A percentile compares a stretch with the other conserved stretches of the same genome.
Evolutionary conservation across 2,113 vertebrate genomes (phyloP).

Genomic region (Pyrgilauda ruficollis): DNA sequence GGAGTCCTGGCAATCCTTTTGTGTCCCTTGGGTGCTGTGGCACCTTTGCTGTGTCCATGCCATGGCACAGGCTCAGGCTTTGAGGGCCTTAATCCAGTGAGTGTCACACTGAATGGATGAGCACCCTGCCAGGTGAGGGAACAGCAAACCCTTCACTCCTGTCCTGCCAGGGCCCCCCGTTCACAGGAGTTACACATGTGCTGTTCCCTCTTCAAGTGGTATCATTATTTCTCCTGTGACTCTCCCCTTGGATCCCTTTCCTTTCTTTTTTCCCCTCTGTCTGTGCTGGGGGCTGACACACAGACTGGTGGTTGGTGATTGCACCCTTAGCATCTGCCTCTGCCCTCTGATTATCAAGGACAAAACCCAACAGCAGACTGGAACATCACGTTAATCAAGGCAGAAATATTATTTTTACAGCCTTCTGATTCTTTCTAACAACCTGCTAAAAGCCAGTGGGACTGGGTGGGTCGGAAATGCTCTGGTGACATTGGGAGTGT

Average conservation of each 20-base stretch:
- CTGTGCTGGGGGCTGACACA: not conserved
- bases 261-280: not conserved
- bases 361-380: not conserved
- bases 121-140: not conserved
- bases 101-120: not conserved
- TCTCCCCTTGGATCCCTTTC: not conserved
- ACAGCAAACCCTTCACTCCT: not conserved
- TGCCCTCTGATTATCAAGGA: not conserved
- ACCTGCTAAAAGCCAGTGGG: conserved; percentile 28
- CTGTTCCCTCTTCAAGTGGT: not conserved
- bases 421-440: conserved; percentile 30
- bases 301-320: not conserved
- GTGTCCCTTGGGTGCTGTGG: not conserved
- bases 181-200: not conserved
- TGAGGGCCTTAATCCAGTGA: not conserved
- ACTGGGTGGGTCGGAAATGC: not conserved
- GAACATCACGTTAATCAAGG: conserved; percentile 13
- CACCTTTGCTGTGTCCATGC: not conserved
- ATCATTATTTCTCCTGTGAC: not conserved
- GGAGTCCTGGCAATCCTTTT: not conserved
- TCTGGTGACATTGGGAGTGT: not conserved
- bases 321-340: not conserved
- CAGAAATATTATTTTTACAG: conserved; percentile 43
- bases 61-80: not conserved
- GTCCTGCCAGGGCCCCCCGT: not conserved